phyloP scores from a whole-genome alignment of 2,797 vertebrate species.

The Sebastes taczanowskii region DNA sequence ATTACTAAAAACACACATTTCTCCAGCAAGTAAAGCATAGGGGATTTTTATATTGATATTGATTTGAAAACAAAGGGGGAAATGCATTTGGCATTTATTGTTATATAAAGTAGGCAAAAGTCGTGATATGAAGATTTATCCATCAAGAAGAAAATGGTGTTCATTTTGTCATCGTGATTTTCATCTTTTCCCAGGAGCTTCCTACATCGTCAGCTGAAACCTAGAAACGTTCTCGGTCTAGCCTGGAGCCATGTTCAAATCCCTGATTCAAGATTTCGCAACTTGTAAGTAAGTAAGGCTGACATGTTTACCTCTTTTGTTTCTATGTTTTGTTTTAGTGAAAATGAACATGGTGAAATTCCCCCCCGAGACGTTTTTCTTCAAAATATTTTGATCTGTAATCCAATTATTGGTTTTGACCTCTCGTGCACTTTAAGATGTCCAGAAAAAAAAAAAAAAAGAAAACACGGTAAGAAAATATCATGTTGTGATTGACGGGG shows the following conservation, averaged over 20 bases:
- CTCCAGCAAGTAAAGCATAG: neutral
- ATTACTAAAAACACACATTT: too few species aligned
- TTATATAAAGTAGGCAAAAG: neutral
- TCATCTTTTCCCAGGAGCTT: constrained; percentile 1
- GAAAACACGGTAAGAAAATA: constrained; percentile 10
- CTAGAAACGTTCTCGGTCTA: neutral
- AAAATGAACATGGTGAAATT: constrained; percentile 14
- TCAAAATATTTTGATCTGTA: constrained; percentile 40
- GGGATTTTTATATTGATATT: neutral
- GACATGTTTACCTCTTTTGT: constrained; percentile 19
- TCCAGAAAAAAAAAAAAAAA: neutral
- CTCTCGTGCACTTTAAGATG: constrained; percentile 10
- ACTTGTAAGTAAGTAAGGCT: neutral
- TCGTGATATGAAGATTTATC: neutral
- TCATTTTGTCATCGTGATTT: neutral
- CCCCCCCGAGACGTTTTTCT: neutral
- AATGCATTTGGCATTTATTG: neutral
- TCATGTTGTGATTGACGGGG: constrained; percentile 52
- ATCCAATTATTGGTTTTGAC: constrained; percentile 51
- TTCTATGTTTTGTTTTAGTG: constrained; percentile 12
- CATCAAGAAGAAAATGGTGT: neutral
- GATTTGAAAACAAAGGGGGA: neutral
- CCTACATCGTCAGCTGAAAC: neutral
- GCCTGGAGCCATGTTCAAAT: constrained; percentile 10
- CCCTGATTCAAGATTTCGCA: neutral